Conservation (phyloP, 2,797 vertebrate genomes). For the Eulemur rubriventer region DNA sequence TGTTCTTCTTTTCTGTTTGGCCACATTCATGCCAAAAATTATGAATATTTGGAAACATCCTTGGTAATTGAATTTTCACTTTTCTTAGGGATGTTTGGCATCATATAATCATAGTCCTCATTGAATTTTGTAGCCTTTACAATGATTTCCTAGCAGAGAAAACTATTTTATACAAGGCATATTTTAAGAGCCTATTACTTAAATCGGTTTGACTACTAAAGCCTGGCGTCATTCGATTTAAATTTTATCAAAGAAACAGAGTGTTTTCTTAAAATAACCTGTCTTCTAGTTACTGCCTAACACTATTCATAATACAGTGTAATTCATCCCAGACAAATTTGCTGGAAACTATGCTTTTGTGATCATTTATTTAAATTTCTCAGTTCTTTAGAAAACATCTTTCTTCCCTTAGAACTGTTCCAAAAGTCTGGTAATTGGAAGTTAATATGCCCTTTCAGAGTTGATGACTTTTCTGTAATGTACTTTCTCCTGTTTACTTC, state of each 20-base stretch:
- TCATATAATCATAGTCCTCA: neutral
- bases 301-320: conserved; percentile 6
- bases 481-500: conserved; percentile 67
- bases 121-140: conserved; percentile 49
- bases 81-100: conserved; percentile 52
- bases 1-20: conserved; percentile 53
- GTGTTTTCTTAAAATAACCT: conserved; percentile 64
- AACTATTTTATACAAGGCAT: neutral
- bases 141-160: conserved; percentile 42
- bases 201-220: conserved; percentile 58
- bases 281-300: conserved; percentile 55
- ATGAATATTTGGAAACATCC: conserved; percentile 68
- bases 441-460: conserved; percentile 72
- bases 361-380: conserved; percentile 38
- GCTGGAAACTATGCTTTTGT: conserved; percentile 33
- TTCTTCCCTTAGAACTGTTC: conserved; percentile 8
- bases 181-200: conserved; percentile 66
- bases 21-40: conserved; percentile 46
- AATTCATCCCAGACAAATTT: conserved; percentile 16
- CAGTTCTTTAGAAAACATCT: neutral
- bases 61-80: conserved; percentile 47
- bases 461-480: conserved; percentile 65
- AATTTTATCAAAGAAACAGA: conserved; percentile 65
- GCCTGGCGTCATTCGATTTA: conserved; percentile 53
- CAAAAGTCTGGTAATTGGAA: conserved; percentile 23